Percentiles rank a stretch among this genome's conserved stretches.
phyloP scores from a whole-genome alignment of 2,888 invertebrate genomes.

The Celastrina argiolus region DNA sequence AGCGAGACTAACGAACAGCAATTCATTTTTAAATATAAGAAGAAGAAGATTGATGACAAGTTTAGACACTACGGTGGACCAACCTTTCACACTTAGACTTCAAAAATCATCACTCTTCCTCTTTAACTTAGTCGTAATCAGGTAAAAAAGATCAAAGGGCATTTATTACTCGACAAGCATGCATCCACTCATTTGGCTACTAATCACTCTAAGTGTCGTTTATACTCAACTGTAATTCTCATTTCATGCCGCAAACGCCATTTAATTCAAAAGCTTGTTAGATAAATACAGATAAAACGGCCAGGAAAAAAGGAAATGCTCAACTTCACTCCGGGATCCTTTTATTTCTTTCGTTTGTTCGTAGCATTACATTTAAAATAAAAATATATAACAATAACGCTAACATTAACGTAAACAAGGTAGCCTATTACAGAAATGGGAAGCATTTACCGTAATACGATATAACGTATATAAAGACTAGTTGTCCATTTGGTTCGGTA shows the following conservation, averaged over 20 bases:
- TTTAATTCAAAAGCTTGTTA: conserved; percentile 13
- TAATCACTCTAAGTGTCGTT: not conserved
- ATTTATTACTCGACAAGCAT: not conserved
- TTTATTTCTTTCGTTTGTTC: conserved; percentile 10
- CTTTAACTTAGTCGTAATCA: too few relatives aligned
- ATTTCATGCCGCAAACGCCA: conserved; percentile 4
- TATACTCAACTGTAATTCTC: conserved; percentile 4
- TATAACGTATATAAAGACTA: conserved; percentile 23
- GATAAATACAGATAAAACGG: conserved; percentile 14
- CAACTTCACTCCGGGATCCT: not conserved
- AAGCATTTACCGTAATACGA: conserved; percentile 14
- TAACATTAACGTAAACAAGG: conserved; percentile 12
- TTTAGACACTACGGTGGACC: too few relatives aligned
- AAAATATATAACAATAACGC: conserved; percentile 23
- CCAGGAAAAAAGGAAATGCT: conserved; percentile 3
- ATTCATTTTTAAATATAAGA: too few relatives aligned
- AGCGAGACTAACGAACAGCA: too few relatives aligned
- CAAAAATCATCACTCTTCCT: too few relatives aligned
- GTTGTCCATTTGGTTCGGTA: conserved; percentile 28
- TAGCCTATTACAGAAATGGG: conserved; percentile 8
- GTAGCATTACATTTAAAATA: conserved; percentile 21
- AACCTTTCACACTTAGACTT: too few relatives aligned
- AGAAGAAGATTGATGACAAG: too few relatives aligned
- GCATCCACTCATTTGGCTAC: not conserved
- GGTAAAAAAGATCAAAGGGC: not conserved